These are phyloP conservation scores for Subacronicta megacephala DNA, from an alignment of 2,888 invertebrate species.

Conservation along the genomic window DNA sequence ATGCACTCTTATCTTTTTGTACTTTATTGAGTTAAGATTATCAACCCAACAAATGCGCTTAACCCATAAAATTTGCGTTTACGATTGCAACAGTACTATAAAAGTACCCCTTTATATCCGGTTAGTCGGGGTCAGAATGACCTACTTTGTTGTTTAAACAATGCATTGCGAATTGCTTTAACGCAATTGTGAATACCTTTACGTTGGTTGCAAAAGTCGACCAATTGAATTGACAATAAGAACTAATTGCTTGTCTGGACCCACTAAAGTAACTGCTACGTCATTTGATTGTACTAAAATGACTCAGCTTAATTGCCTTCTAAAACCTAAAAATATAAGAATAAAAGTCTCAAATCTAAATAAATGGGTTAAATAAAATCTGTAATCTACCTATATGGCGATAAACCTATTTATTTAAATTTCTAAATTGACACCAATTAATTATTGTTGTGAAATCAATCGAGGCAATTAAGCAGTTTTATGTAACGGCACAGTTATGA, in stretches of 20 bases:
- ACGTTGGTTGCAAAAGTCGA: slow-evolving; percentile 42
- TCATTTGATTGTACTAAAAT: slow-evolving; percentile 22
- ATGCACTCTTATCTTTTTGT: slow-evolving; percentile 28
- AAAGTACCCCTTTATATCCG: slow-evolving; percentile 48
- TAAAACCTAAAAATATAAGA: too few relatives aligned
- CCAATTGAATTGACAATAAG: slow-evolving; percentile 37
- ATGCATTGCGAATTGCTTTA: slow-evolving; percentile 44
- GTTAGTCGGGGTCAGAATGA: slow-evolving; percentile 44
- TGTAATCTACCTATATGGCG: too few relatives aligned
- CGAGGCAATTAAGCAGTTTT: slow-evolving; percentile 14
- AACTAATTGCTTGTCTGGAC: slow-evolving; percentile 33
- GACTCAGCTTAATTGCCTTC: too few relatives aligned
- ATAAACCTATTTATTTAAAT: background rate
- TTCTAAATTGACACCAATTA: background rate
- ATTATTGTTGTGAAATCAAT: slow-evolving; percentile 3
- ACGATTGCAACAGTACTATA: slow-evolving; percentile 26
- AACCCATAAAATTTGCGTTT: slow-evolving; percentile 30
- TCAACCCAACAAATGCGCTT: slow-evolving; percentile 25
- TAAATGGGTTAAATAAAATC: too few relatives aligned
- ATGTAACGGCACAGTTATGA: slow-evolving; percentile 12
- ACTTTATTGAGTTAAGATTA: slow-evolving; percentile 12
- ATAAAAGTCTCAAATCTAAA: too few relatives aligned
- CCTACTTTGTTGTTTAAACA: slow-evolving; percentile 52
- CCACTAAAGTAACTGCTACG: slow-evolving; percentile 31
- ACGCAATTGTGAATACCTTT: slow-evolving; percentile 51